Evolutionary conservation across 2,113 vertebrate genomes (phyloP), one percentile per base, ranked within the genome.

Genomic region (Hippocampus mohnikei): DNA sequence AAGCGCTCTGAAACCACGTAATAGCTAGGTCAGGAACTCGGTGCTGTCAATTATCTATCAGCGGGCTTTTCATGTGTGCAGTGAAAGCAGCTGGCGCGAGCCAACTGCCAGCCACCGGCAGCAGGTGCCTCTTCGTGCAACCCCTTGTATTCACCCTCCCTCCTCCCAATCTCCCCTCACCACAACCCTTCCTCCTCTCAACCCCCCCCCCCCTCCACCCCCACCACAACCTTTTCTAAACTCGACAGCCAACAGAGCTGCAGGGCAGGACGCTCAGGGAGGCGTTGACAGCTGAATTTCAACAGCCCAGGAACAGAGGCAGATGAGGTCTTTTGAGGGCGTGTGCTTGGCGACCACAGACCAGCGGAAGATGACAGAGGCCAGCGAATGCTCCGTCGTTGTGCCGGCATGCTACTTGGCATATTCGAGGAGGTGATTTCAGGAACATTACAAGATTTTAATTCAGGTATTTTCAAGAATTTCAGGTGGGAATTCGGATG

Each of bases 211-310:
- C 46, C 69, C 9, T 64, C 3, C 46, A 65, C 8, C 68, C 2
- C 48, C 76, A 82, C 78, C 67, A 79, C 82, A 79, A 80, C 72
- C 33, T 23, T 53, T 75, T 75, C 72, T 79, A 48, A 81, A 75
- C 67, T 72, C 73, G 64, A 73, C 74, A 75, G 71, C 81, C 73
- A 73, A 52, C 78, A 74, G 81, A 75, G 77, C 84, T 62, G 74
- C 79, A 66, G 86, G 71, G 75, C 81, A 88, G 73, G 83, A 77
- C 71, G 74, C 88, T 84, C 88, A 85, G 87, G 87, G 86, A 89
- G 87, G 87, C 79, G 76, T 84, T 86, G 82, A 87, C 89, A 91
- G 87, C 90, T 88, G 89, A 87, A 88, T 89, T 88, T 89, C 80
- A 89, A 81, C 83, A 91, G 88, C 75, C 71, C 50, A 85, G 76